Conservation (phyloP, 2,113 vertebrate species). For the Mastomys natalensis region DNA sequence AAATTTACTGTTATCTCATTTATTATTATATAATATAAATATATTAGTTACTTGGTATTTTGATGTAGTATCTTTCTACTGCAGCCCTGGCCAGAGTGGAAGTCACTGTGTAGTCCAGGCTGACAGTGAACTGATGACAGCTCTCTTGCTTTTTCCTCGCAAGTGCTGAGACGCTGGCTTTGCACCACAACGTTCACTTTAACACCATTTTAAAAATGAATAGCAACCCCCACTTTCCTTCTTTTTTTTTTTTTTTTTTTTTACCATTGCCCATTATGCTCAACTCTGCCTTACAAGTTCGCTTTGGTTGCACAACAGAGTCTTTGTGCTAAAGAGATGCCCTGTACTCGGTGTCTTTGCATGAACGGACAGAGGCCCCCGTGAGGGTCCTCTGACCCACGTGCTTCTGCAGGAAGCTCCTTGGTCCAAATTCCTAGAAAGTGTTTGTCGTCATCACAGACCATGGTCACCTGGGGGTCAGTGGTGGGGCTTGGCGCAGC, state of each 20-base stretch:
- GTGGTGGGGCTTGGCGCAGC: not conserved
- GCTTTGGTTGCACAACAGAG: not conserved
- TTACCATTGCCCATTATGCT: not conserved
- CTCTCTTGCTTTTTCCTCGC: not conserved
- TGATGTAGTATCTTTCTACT: not conserved
- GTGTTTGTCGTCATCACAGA: not conserved
- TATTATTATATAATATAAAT: not conserved
- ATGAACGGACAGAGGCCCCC: fast-evolving
- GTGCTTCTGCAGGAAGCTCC: not conserved
- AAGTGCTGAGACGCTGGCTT: not conserved
- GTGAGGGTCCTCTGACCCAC: not conserved
- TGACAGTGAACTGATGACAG: not conserved
- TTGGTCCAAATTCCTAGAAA: not conserved
- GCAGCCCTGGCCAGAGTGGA: not conserved
- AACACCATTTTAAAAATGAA: not conserved
- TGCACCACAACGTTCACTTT: not conserved
- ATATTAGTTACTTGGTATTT: not conserved
- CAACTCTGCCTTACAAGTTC: not conserved
- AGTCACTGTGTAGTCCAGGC: not conserved
- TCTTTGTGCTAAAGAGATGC: not conserved
- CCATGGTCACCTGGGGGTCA: not conserved
- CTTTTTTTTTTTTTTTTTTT: not conserved
- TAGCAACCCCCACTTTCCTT: not conserved
- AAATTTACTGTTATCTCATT: not conserved
- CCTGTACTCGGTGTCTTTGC: not conserved